These are phyloP conservation scores for Tetragonula carbonaria DNA, from an alignment of 2,888 invertebrate species.

Conservation along the genomic window DNA sequence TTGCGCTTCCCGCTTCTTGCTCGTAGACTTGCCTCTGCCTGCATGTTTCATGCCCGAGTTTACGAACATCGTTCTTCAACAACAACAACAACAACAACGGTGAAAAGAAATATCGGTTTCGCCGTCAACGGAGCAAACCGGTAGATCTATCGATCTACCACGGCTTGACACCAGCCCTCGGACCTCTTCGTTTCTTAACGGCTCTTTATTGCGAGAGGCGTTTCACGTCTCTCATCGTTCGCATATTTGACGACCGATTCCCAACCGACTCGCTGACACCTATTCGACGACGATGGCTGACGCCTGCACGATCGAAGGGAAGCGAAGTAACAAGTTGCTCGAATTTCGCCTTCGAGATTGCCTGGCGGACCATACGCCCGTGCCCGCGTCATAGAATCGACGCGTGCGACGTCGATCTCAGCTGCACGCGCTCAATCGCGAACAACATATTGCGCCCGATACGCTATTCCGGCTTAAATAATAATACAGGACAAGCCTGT, in stretches of 20 bases:
- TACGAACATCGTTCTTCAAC: not conserved
- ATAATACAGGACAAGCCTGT: slow-evolving; percentile 64
- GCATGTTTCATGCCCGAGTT: slow-evolving; percentile 12
- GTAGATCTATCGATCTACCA: not conserved
- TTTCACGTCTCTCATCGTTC: no score
- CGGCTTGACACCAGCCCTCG: not conserved
- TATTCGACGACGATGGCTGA: no score
- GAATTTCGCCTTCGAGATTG: not conserved
- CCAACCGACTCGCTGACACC: no score
- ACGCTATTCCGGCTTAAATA: slow-evolving; percentile 60
- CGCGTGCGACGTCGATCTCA: slow-evolving; percentile 34
- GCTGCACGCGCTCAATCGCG: slow-evolving; percentile 41
- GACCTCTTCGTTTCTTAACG: not conserved
- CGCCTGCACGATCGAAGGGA: not conserved
- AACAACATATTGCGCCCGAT: slow-evolving; percentile 59
- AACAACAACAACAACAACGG: no score
- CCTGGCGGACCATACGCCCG: not conserved
- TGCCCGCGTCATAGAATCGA: not conserved
- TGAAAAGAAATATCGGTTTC: not conserved
- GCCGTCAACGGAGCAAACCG: not conserved
- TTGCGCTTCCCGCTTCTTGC: not conserved
- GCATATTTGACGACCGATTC: no score
- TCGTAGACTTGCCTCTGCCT: not conserved
- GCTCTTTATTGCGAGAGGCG: no score
- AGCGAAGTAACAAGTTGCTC: slow-evolving; percentile 1